Conservation (phyloP, 2,797 vertebrate species). For the Danio choprae region DNA sequence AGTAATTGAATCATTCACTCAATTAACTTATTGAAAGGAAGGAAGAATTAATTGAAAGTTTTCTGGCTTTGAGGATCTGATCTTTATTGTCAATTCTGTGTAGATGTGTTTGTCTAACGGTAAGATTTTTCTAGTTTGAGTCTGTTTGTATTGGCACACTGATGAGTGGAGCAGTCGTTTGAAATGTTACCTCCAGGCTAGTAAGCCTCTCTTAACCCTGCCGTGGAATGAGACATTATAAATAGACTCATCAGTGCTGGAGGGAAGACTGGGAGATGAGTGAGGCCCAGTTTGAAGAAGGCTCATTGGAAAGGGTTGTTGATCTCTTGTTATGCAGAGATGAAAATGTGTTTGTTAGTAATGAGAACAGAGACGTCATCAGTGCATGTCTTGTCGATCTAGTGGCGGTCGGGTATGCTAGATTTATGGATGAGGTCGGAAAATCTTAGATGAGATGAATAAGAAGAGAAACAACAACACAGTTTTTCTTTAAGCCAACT, state of each 20-base stretch:
- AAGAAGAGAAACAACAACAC: not conserved
- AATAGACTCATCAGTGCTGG: constrained; percentile 52
- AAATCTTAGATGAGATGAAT: constrained; percentile 15
- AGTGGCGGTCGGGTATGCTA: not conserved
- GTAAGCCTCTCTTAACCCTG: constrained; percentile 54
- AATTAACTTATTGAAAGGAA: too few relatives aligned
- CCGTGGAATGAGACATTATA: constrained; percentile 57
- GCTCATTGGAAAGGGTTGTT: constrained; percentile 13
- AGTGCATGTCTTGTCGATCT: constrained; percentile 10
- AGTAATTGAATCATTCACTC: not conserved
- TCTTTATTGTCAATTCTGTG: not conserved
- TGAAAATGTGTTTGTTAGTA: constrained; percentile 11
- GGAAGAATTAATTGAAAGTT: too few relatives aligned
- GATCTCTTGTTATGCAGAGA: constrained; percentile 25
- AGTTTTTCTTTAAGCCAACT: not conserved
- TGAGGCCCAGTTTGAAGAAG: constrained; percentile 22
- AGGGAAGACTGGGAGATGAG: constrained; percentile 40
- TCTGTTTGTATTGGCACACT: constrained; percentile 38
- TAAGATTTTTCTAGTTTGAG: constrained; percentile 7
- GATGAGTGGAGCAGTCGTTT: constrained; percentile 33
- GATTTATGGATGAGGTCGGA: constrained; percentile 13
- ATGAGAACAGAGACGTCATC: not conserved
- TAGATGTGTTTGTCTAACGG: not conserved
- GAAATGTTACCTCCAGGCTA: constrained; percentile 55
- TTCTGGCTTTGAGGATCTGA: too few relatives aligned